phyloP scores from a whole-genome alignment of 2,797 vertebrate genomes.

The Fundulus diaphanus region DNA sequence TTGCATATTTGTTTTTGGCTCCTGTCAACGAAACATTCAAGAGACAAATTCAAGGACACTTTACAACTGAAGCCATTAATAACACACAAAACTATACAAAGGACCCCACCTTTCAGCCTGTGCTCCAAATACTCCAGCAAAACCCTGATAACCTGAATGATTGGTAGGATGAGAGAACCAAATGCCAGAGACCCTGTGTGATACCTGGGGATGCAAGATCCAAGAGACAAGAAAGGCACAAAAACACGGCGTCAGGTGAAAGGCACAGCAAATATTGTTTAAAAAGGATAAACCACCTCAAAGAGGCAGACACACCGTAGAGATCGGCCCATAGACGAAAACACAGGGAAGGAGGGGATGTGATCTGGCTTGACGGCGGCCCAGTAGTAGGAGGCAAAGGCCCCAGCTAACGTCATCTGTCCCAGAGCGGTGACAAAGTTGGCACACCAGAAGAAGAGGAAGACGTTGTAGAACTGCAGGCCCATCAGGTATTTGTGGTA shows the following conservation, averaged over 20 bases:
- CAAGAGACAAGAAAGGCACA: background rate
- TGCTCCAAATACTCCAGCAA: constrained; percentile 93
- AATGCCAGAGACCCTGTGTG: constrained; percentile 95
- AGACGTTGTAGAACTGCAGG: constrained; percentile 95
- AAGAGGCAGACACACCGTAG: constrained; percentile 84
- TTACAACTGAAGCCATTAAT: background rate
- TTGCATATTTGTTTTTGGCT: constrained; percentile 87
- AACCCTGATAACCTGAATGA: constrained; percentile 91
- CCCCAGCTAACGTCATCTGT: constrained; percentile 94
- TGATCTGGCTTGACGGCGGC: constrained; percentile 89
- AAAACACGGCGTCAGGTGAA: background rate
- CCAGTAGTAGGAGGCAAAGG: constrained; percentile 98
- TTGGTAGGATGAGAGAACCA: constrained; percentile 89
- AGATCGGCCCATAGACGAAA: constrained; percentile 88
- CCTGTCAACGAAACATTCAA: constrained; percentile 68
- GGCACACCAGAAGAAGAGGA: constrained; percentile 97
- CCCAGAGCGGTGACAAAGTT: constrained; percentile 94
- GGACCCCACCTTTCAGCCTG: constrained; percentile 87
- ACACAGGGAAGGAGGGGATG: constrained; percentile 89
- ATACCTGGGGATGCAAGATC: constrained; percentile 81
- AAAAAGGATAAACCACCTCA: background rate
- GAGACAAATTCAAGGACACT: background rate
- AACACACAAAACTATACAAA: too few relatives aligned
- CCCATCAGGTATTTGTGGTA: constrained; percentile 91
- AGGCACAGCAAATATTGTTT: background rate